Conservation (phyloP, 1,140 invertebrate genomes). For the Trichonephila clavipes region DNA sequence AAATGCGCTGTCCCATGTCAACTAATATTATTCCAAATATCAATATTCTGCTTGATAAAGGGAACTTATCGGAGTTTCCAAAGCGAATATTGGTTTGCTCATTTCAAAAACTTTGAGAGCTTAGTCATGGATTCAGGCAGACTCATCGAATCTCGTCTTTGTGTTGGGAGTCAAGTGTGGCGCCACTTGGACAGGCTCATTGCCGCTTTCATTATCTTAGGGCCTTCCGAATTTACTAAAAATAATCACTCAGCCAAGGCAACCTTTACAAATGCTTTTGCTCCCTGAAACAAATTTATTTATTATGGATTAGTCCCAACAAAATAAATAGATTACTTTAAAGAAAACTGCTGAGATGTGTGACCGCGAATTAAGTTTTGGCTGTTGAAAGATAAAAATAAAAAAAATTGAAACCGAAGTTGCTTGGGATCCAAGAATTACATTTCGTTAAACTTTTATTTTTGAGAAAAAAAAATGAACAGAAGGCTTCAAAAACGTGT, state of each 20-base stretch:
- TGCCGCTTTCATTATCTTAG: slow-evolving; percentile 65
- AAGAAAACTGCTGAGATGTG: neutral
- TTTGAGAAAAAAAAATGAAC: no score
- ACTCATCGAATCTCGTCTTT: slow-evolving; percentile 49
- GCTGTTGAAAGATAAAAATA: neutral
- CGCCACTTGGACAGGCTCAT: slow-evolving; percentile 58
- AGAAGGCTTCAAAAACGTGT: no score
- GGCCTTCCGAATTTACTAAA: slow-evolving; percentile 59
- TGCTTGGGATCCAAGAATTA: no score
- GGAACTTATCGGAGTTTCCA: no score
- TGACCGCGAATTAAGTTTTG: neutral
- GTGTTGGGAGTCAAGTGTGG: neutral
- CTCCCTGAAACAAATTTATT: slow-evolving; percentile 15
- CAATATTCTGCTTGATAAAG: no score
- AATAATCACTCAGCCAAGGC: slow-evolving; percentile 6
- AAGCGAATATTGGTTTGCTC: neutral
- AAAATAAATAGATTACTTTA: neutral
- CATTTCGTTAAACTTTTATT: no score
- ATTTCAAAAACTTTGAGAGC: neutral
- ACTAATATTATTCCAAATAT: no score
- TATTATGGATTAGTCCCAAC: slow-evolving; percentile 19
- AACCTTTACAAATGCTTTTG: slow-evolving; percentile 15
- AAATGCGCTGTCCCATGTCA: no score
- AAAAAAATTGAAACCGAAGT: neutral
- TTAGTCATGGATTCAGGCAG: neutral